Evolutionary conservation across 2,797 vertebrate genomes (phyloP).

Genomic region (Linurgus olivaceus): DNA sequence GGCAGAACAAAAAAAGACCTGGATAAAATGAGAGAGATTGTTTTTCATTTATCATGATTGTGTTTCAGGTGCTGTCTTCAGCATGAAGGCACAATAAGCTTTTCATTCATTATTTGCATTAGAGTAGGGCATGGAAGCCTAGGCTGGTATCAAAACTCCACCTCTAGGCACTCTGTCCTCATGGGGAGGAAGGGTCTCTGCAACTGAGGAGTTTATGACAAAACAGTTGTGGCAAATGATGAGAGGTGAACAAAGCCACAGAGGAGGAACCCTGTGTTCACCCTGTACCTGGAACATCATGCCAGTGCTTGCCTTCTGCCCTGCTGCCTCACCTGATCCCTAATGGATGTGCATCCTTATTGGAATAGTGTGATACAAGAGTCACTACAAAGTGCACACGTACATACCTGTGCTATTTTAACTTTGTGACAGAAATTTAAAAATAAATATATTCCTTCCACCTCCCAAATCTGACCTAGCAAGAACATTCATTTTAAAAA

Average conservation of each 20-base stretch:
- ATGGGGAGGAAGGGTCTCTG: neutral
- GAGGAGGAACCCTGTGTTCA: neutral
- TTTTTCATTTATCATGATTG: neutral
- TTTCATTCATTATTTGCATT: slow-evolving; percentile 28
- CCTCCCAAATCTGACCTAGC: slow-evolving; percentile 11
- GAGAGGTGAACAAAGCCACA: neutral
- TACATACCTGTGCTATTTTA: neutral
- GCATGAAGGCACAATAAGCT: neutral
- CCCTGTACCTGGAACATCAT: neutral
- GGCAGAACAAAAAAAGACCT: slow-evolving; percentile 26
- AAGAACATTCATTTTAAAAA: slow-evolving; percentile 6
- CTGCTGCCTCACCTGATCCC: neutral
- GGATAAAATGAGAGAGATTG: neutral
- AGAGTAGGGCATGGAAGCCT: neutral
- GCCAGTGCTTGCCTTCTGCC: neutral
- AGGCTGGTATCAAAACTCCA: neutral
- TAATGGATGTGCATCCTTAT: neutral
- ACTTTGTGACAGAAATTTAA: slow-evolving; percentile 18
- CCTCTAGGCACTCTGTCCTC: neutral
- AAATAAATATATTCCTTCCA: slow-evolving; percentile 4
- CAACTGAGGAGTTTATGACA: neutral
- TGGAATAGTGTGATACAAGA: neutral
- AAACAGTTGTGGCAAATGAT: neutral
- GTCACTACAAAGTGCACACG: neutral
- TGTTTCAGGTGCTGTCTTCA: neutral